Percentiles rank a stretch among this genome's conserved stretches.
Conservation (phyloP, 2,888 invertebrate genomes). For the Chouioia cunea region DNA sequence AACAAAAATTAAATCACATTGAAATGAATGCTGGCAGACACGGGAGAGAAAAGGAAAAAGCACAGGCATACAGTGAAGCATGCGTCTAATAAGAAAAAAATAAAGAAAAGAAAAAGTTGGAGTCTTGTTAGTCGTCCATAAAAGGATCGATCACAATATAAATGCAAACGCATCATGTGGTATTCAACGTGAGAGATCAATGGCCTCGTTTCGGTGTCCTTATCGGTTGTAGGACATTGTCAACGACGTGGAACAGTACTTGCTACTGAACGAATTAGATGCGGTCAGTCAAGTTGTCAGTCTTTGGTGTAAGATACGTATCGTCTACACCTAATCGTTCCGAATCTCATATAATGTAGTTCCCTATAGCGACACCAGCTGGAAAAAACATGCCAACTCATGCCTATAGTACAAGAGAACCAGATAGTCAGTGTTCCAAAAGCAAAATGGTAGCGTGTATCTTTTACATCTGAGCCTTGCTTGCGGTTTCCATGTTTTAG, state of each 20-base stretch:
- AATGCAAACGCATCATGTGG: conserved; percentile 36
- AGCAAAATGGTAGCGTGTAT: conserved; percentile 33
- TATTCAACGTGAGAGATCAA: conserved; percentile 4
- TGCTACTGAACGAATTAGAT: conserved; percentile 40
- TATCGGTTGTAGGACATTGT: conserved; percentile 28
- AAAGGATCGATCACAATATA: conserved; percentile 41
- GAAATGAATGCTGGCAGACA: conserved; percentile 3
- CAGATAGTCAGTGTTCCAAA: conserved; percentile 5
- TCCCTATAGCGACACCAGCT: conserved; percentile 25
- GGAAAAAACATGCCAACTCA: conserved; percentile 41
- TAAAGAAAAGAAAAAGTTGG: conserved; percentile 9
- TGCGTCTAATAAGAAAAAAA: neutral
- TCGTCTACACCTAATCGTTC: conserved; percentile 38
- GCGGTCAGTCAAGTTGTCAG: conserved; percentile 43
- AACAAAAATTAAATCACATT: conserved; percentile 15
- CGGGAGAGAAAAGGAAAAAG: neutral
- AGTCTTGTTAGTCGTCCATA: conserved; percentile 10
- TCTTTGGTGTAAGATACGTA: conserved; percentile 32
- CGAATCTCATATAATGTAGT: conserved; percentile 40
- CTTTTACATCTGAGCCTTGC: neutral
- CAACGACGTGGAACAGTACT: no score
- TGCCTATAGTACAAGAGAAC: neutral
- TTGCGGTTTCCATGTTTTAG: no score
- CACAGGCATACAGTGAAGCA: neutral
- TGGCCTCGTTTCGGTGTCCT: neutral